A percentile compares a stretch with the other conserved stretches of the same genome.
Evolutionary conservation across 2,888 invertebrate genomes (phyloP).

Genomic region (Lysandra bellargus): DNA sequence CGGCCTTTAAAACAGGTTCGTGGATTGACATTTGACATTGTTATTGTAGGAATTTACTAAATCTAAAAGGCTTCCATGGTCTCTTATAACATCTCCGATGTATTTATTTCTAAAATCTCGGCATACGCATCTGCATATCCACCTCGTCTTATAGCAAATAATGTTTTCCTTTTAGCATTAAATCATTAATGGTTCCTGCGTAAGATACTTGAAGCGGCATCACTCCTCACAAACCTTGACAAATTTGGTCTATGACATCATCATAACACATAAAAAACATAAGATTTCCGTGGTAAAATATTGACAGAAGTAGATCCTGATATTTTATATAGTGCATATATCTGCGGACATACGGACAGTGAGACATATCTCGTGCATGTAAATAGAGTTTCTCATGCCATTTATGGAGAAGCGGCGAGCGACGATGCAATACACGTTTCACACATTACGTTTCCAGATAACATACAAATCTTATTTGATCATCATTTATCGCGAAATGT

Average conservation of each 20-base stretch:
- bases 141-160: background rate
- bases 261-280: background rate
- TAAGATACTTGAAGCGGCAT: background rate
- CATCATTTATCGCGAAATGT: background rate
- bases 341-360: background rate
- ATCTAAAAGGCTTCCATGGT: background rate
- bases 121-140: background rate
- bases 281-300: background rate
- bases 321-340: background rate
- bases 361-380: constrained; percentile 3
- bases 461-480: constrained; percentile 8
- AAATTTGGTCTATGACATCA: constrained; percentile 14
- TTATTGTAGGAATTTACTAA: background rate
- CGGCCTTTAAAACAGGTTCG: background rate
- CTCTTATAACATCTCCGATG: background rate
- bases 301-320: background rate
- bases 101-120: background rate
- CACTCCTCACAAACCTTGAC: background rate
- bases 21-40: constrained; percentile 10
- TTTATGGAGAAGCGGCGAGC: constrained; percentile 3
- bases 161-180: background rate
- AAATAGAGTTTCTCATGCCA: constrained; percentile 22
- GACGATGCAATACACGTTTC: background rate
- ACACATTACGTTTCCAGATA: constrained; percentile 14
- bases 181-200: constrained; percentile 7